Conservation (phyloP, 2,113 vertebrate genomes). For the Poeciliopsis turrubarensis region DNA sequence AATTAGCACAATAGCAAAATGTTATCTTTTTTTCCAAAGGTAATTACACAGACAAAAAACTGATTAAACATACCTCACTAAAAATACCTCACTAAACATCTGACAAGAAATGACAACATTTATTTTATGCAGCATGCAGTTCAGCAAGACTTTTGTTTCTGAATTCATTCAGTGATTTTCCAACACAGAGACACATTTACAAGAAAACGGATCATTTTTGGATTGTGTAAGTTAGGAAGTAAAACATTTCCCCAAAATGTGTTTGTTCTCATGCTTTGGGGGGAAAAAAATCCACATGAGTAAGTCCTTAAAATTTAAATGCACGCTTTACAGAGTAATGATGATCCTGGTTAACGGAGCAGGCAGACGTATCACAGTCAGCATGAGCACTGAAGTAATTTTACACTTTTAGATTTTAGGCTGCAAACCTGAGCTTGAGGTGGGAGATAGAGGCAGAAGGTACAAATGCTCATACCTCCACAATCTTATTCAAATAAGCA, state of each 20-base stretch:
- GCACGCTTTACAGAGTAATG: conserved; percentile 62
- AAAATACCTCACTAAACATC: too few relatives aligned
- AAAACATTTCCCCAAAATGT: not conserved
- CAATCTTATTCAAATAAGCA: conserved; percentile 78
- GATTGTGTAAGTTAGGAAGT: not conserved
- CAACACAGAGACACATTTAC: not conserved
- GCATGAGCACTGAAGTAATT: conserved; percentile 67
- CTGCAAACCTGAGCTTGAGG: conserved; percentile 67
- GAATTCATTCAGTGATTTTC: not conserved
- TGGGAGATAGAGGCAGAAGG: conserved; percentile 66
- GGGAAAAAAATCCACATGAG: conserved; percentile 43
- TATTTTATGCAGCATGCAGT: too few relatives aligned
- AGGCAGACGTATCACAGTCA: conserved; percentile 64
- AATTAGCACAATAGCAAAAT: too few relatives aligned
- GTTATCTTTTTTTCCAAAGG: too few relatives aligned
- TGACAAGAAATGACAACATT: too few relatives aligned
- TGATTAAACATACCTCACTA: too few relatives aligned
- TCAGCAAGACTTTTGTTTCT: too few relatives aligned
- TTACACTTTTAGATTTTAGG: conserved; percentile 72
- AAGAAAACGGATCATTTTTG: conserved; percentile 6
- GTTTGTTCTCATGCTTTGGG: not conserved
- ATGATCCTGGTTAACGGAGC: conserved; percentile 60
- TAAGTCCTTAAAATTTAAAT: conserved; percentile 63
- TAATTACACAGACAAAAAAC: too few relatives aligned
- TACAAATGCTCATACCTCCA: conserved; percentile 68